Conservation (phyloP, 37 sponge, comb jelly and placozoan species). For the Eunapius fragilis region DNA sequence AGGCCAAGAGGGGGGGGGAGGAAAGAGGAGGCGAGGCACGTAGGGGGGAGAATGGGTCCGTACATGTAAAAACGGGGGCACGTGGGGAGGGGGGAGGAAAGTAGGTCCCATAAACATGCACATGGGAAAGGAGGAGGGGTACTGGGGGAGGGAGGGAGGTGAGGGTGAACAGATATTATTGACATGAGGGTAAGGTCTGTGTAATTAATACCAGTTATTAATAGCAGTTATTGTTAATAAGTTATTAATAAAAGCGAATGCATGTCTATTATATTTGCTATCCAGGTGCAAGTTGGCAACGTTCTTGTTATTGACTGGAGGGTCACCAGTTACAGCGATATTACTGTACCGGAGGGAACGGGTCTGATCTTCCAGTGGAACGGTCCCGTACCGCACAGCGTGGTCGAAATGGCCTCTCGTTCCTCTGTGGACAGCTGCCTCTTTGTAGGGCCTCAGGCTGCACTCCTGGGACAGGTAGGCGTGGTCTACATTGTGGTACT, state of each 20-base stretch:
- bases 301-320: slow-evolving; percentile 53
- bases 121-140: too few relatives aligned
- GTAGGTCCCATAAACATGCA: too few relatives aligned
- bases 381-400: slow-evolving; percentile 39
- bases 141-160: too few relatives aligned
- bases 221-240: too few relatives aligned
- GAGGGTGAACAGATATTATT: too few relatives aligned
- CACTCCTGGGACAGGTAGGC: background rate
- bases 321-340: slow-evolving; percentile 32
- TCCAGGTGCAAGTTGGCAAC: slow-evolving; percentile 66
- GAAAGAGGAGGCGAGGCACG: background rate
- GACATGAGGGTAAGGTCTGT: too few relatives aligned
- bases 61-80: background rate
- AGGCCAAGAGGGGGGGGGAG: background rate
- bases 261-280: too few relatives aligned
- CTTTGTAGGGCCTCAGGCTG: slow-evolving; percentile 27
- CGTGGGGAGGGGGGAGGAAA: background rate
- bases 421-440: background rate
- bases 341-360: slow-evolving; percentile 53
- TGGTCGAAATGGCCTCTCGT: slow-evolving; percentile 54
- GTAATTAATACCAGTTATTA: too few relatives aligned
- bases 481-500: background rate
- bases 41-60: background rate
- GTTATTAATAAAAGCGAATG: background rate
- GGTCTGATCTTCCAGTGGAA: slow-evolving; percentile 71